These are phyloP conservation scores for Parauchenoglanis punctatus DNA, from an alignment of 2,797 vertebrate genomes.

Conservation along the genomic window DNA sequence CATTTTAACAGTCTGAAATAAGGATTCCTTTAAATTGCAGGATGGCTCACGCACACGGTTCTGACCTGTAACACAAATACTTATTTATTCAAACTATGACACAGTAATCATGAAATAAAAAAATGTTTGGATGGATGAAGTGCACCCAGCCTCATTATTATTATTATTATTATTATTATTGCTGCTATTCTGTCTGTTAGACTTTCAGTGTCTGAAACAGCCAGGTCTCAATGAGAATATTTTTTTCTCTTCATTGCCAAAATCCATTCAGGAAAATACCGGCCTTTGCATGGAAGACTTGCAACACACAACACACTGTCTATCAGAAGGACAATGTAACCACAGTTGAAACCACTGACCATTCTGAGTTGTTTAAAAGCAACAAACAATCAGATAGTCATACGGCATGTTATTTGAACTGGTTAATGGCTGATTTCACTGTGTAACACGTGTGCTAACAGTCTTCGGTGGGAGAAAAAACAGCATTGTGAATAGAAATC, in stretches of 20 bases:
- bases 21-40: neutral
- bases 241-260: neutral
- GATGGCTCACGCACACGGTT: neutral
- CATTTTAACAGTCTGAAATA: neutral
- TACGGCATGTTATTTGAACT: neutral
- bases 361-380: neutral
- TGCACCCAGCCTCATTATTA: neutral
- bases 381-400: neutral
- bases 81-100: neutral
- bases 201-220: neutral
- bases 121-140: neutral
- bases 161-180: neutral
- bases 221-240: neutral
- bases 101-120: neutral
- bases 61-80: neutral
- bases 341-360: neutral
- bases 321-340: neutral
- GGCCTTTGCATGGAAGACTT: neutral
- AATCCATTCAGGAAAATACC: neutral
- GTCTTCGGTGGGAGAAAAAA: neutral
- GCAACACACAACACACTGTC: neutral
- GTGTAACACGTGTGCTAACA: too few species aligned
- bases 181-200: neutral
- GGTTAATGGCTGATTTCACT: too few species aligned
- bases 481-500: neutral